phyloP scores from a whole-genome alignment of 2,113 vertebrate species.

The Nipponia nippon region DNA sequence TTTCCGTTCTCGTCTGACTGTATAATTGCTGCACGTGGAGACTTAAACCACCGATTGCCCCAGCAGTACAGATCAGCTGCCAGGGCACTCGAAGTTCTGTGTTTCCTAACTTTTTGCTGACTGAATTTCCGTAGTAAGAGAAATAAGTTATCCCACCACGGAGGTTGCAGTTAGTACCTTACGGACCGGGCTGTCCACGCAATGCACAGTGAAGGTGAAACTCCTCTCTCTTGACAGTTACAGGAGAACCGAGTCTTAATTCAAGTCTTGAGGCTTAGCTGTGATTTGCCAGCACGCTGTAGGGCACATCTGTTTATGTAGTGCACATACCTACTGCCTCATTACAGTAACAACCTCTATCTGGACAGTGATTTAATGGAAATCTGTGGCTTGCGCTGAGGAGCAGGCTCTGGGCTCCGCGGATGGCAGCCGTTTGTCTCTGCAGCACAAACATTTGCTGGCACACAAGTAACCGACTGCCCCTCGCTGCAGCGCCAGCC shows the following conservation, averaged over 20 bases:
- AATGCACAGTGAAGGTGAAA: neutral
- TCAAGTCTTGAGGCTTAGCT: neutral
- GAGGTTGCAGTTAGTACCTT: fast-evolving
- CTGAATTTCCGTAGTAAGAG: neutral
- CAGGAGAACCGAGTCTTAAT: neutral
- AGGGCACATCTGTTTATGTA: neutral
- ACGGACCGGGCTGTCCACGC: fast-evolving
- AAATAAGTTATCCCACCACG: fast-evolving
- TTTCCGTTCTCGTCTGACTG: neutral
- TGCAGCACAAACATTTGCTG: neutral
- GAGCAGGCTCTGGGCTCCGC: neutral
- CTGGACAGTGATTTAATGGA: neutral
- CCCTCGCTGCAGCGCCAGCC: neutral
- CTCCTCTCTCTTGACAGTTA: neutral
- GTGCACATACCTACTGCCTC: neutral
- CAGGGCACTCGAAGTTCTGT: too few relatives aligned
- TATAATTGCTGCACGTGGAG: neutral
- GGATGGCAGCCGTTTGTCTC: neutral
- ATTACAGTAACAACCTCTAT: fast-evolving
- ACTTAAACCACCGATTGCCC: neutral
- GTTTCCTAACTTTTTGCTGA: neutral
- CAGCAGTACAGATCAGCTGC: neutral
- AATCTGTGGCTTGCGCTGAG: fast-evolving
- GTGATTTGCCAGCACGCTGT: fast-evolving
- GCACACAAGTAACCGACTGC: neutral